These are phyloP conservation scores for Adrianichthys oophorus DNA, from an alignment of 2,797 vertebrate species.

Conservation along the genomic window DNA sequence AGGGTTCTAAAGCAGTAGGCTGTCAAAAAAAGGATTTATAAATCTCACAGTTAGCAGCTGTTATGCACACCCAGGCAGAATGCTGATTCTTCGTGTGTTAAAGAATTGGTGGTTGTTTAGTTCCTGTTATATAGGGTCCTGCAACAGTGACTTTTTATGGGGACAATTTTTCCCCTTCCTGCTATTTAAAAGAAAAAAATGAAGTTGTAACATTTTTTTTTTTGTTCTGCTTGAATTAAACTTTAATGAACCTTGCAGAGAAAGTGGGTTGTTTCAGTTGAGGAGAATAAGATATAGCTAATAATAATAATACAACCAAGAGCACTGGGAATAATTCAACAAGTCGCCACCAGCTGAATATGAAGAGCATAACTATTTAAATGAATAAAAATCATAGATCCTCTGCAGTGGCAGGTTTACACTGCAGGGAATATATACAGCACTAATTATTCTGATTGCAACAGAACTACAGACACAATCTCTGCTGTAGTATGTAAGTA, in stretches of 20 bases:
- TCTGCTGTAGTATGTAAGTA: slow-evolving; percentile 20
- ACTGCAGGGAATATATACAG: slow-evolving; percentile 26
- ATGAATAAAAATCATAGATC: slow-evolving; percentile 40
- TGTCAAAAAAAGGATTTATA: slow-evolving; percentile 24
- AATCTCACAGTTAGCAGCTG: slow-evolving; percentile 7
- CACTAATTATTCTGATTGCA: slow-evolving; percentile 20
- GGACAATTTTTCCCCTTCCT: slow-evolving; percentile 29
- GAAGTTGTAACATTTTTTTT: slow-evolving; percentile 48
- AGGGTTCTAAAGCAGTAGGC: slow-evolving; percentile 19
- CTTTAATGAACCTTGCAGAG: slow-evolving; percentile 56
- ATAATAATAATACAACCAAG: slow-evolving; percentile 58
- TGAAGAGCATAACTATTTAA: slow-evolving; percentile 39
- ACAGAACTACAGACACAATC: slow-evolving; percentile 16
- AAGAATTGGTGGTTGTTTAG: slow-evolving; percentile 43
- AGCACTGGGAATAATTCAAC: slow-evolving; percentile 55
- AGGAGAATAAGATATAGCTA: slow-evolving; percentile 56
- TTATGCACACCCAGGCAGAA: slow-evolving; percentile 24
- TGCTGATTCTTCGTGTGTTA: slow-evolving; percentile 29
- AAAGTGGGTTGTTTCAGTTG: slow-evolving; percentile 45
- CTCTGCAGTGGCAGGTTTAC: slow-evolving; percentile 35
- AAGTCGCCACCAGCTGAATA: slow-evolving; percentile 37
- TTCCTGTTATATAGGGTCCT: slow-evolving; percentile 35
- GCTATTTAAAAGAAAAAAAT: slow-evolving; percentile 46
- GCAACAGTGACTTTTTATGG: slow-evolving; percentile 28
- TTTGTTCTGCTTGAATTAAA: slow-evolving; percentile 59